Evolutionary conservation across 2,797 vertebrate genomes (phyloP), one percentile per base, ranked within the genome.

Genomic region (Helarctos malayanus): DNA sequence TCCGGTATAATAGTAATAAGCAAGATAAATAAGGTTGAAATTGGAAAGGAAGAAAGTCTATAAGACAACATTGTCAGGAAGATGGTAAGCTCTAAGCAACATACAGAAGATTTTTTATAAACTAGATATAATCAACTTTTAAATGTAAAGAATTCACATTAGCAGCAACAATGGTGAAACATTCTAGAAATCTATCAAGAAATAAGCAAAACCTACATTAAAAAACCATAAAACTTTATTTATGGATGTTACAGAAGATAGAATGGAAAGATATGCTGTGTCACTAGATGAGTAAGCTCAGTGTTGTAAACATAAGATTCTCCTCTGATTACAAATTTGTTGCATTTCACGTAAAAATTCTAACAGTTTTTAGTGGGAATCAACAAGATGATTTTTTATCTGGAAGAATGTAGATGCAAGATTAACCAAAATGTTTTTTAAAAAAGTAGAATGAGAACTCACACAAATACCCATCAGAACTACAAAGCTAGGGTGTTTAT

Each of bases 381-480:
- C 71, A 27, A 9, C 14, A 71, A 90, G 80, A 32, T 61, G 10
- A 49, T 96, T 81, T 95, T 90, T 61, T 63, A 68, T 88, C 56
- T 81, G 54, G 5, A 63, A 79, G 35, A 61, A 23, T 61, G 29
- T 87, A 82, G 65, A 25, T 80, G 10, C 14, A 71, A 85, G 32
- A 49, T 79, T n/a, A 90, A 49, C 63, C 45, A 91, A 54, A 69
- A 63, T 15, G 18, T 71, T 75, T 95, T 92, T 87, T 83, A 49
- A 15, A 56, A 79, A 84, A 52, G n/a, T 69, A 68, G 35, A 57
- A 79, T 89, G 63, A 85, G 35, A 57, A 65, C 16, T 88, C 71
- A 63, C 5, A 25, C 18, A 73, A 80, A 25, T 80, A 73, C 32
- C 18, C 59, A 49, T n/a, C 52, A 57, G 47, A 80, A 93, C 25